phyloP scores from a whole-genome alignment of 2,797 vertebrate genomes.

The Platalea minor region DNA sequence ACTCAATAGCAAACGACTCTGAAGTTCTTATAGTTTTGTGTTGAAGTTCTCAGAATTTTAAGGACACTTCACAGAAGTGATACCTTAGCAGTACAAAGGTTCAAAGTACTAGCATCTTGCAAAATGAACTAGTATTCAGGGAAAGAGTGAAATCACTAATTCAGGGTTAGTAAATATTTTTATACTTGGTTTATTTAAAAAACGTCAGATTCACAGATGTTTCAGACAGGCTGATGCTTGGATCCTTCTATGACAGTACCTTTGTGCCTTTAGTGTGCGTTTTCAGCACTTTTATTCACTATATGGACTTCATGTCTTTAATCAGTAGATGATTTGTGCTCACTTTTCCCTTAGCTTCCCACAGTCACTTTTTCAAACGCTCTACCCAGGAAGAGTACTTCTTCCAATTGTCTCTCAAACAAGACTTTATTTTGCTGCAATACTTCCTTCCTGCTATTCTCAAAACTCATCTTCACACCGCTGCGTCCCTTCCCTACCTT shows the following conservation, averaged over 20 bases:
- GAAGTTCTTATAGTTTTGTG: neutral
- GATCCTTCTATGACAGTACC: neutral
- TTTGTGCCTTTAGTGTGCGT: neutral
- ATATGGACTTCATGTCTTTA: neutral
- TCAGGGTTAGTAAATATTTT: neutral
- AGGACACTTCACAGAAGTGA: neutral
- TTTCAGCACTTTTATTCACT: neutral
- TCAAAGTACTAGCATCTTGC: neutral
- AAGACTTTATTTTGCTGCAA: neutral
- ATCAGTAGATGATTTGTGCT: neutral
- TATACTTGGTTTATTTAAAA: neutral
- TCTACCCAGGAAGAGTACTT: neutral
- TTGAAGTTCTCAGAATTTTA: neutral
- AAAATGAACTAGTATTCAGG: neutral
- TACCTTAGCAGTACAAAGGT: neutral
- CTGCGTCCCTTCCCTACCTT: neutral
- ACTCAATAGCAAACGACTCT: neutral
- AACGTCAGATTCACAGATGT: neutral
- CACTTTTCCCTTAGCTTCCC: neutral
- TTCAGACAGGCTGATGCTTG: neutral
- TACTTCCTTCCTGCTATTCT: neutral
- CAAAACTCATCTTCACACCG: neutral
- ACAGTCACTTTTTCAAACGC: neutral
- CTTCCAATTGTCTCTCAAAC: neutral
- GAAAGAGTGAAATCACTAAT: neutral